A percentile compares a stretch with the other conserved stretches of the same genome.
Evolutionary conservation across 2,113 vertebrate species (phyloP).

Genomic region (Tyto alba): DNA sequence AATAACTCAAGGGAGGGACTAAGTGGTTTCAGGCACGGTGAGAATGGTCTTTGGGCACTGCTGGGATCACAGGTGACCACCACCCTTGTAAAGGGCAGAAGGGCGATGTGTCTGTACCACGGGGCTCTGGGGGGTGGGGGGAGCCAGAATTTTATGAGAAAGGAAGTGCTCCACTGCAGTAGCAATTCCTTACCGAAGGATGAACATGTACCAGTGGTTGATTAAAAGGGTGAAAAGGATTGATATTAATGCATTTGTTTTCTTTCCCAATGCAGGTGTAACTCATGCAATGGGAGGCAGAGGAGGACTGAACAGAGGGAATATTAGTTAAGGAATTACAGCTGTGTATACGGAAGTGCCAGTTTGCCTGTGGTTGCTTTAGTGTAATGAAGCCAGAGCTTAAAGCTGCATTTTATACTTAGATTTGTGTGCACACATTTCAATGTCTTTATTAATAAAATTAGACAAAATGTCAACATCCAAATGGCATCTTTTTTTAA

Average conservation of each 20-base stretch:
- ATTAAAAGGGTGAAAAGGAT: not conserved
- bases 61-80: not conserved
- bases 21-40: not conserved
- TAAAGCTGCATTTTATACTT: conserved; percentile 72
- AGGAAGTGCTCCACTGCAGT: not conserved
- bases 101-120: accelerated
- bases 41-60: not conserved
- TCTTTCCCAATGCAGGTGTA: conserved; percentile 71
- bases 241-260: conserved; percentile 8
- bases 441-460: conserved; percentile 89
- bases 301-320: conserved; percentile 89
- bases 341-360: conserved; percentile 63
- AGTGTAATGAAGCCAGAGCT: conserved; percentile 53
- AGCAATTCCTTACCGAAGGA: not conserved
- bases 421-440: conserved; percentile 68
- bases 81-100: not conserved
- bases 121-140: not conserved
- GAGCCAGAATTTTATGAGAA: not conserved
- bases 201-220: not conserved
- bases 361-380: conserved; percentile 54
- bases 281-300: conserved; percentile 79
- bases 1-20: not conserved
- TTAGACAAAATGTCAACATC: conserved; percentile 54
- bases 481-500: not conserved
- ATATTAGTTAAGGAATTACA: conserved; percentile 67